Conservation (phyloP, 2,888 invertebrate species). For the Emmelina monodactyla region DNA sequence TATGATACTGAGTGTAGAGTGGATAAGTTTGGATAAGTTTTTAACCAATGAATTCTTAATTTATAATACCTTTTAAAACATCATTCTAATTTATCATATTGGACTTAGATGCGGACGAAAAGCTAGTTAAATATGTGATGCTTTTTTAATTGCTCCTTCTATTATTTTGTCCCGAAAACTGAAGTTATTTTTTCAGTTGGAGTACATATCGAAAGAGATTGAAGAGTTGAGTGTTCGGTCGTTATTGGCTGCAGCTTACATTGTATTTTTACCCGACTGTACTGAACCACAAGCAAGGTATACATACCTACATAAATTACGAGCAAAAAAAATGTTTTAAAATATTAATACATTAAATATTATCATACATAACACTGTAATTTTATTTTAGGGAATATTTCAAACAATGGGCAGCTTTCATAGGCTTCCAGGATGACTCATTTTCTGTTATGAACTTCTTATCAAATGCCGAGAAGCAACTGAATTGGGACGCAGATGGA, state of each 20-base stretch:
- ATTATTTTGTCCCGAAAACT: too few relatives aligned
- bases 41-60: too few relatives aligned
- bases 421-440: constrained; percentile 37
- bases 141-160: too few relatives aligned
- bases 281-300: constrained; percentile 74
- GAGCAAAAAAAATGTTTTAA: not conserved
- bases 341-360: not conserved
- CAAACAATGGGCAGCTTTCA: constrained; percentile 54
- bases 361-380: not conserved
- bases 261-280: constrained; percentile 76
- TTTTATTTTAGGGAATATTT: constrained; percentile 45
- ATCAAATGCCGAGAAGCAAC: constrained; percentile 66
- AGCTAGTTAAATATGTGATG: too few relatives aligned
- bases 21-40: too few relatives aligned
- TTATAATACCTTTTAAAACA: too few relatives aligned
- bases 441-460: constrained; percentile 51
- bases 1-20: too few relatives aligned
- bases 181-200: constrained; percentile 46
- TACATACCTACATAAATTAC: too few relatives aligned
- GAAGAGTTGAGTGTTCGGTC: constrained; percentile 70
- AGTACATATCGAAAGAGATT: constrained; percentile 69
- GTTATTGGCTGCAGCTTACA: constrained; percentile 78
- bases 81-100: too few relatives aligned
- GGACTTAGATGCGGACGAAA: too few relatives aligned
- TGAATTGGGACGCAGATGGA: constrained; percentile 88